Evolutionary conservation across 53 echinoderm and acorn worm genomes (phyloP).

Genomic region (Patiria pectinifera): DNA sequence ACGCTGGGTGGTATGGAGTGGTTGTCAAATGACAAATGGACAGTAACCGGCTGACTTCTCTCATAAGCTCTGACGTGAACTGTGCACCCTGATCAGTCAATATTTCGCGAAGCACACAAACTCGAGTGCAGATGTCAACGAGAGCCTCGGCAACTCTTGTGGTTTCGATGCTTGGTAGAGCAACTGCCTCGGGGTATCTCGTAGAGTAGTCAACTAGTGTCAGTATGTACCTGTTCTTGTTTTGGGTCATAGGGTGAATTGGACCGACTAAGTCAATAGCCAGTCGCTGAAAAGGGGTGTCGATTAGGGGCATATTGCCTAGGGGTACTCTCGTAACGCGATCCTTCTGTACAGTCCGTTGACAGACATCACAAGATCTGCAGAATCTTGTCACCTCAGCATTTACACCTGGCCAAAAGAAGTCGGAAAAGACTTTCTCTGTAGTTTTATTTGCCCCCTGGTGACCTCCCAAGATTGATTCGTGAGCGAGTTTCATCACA

Average conservation of each 20-base stretch:
- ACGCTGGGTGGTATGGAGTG: slow-evolving; percentile 56
- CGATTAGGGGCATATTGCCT: slow-evolving; percentile 49
- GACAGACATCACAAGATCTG: slow-evolving; percentile 54
- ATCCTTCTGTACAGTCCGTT: slow-evolving; percentile 38
- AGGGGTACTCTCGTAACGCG: slow-evolving; percentile 45
- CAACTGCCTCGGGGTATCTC: slow-evolving; percentile 51
- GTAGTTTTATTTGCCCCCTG: slow-evolving; percentile 43
- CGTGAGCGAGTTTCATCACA: slow-evolving; percentile 61
- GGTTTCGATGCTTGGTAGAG: slow-evolving; percentile 52
- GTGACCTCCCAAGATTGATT: slow-evolving; percentile 58
- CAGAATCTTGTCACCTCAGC: slow-evolving; percentile 34
- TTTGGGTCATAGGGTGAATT: slow-evolving; percentile 31
- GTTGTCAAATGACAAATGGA: slow-evolving; percentile 46
- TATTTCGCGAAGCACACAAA: slow-evolving; percentile 55
- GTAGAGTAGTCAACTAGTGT: slow-evolving; percentile 50
- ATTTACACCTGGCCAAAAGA: slow-evolving; percentile 58
- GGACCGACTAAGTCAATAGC: slow-evolving; percentile 57
- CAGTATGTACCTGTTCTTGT: slow-evolving; percentile 40
- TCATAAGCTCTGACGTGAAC: slow-evolving; percentile 53
- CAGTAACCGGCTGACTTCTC: slow-evolving; percentile 52
- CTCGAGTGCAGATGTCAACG: slow-evolving; percentile 39
- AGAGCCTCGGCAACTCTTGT: slow-evolving; percentile 43
- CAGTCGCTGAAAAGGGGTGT: slow-evolving; percentile 52
- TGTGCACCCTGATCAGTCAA: slow-evolving; percentile 53
- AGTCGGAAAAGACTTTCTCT: slow-evolving; percentile 26